These are phyloP conservation scores for Euclidia mi DNA, from an alignment of 2,888 invertebrate genomes.

Conservation along the genomic window DNA sequence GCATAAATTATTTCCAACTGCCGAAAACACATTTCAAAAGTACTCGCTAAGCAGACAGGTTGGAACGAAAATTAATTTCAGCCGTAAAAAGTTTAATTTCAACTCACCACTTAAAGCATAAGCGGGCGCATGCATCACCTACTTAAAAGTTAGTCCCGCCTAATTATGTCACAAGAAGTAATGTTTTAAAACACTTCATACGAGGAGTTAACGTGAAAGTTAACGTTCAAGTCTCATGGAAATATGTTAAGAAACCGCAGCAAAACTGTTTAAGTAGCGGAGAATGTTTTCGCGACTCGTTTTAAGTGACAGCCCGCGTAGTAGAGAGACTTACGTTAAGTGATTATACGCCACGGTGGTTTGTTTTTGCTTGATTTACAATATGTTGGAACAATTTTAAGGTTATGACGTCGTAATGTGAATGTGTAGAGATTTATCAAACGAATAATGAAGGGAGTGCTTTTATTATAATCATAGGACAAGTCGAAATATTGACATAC, in stretches of 20 bases:
- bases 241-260: constrained; percentile 63
- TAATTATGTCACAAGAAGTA: constrained; percentile 79
- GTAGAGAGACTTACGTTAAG: constrained; percentile 52
- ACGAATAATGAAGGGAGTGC: too few relatives aligned
- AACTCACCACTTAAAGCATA: constrained; percentile 63
- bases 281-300: constrained; percentile 56
- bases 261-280: constrained; percentile 60
- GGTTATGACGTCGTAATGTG: too few relatives aligned
- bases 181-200: constrained; percentile 84
- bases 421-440: too few relatives aligned
- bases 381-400: background rate
- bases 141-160: constrained; percentile 69
- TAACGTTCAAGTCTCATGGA: constrained; percentile 70
- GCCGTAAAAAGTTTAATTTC: constrained; percentile 51
- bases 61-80: constrained; percentile 51
- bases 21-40: constrained; percentile 19
- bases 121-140: constrained; percentile 63
- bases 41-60: constrained; percentile 28
- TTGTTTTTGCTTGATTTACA: constrained; percentile 44
- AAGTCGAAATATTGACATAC: too few relatives aligned
- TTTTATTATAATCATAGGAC: too few relatives aligned
- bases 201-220: constrained; percentile 70
- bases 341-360: constrained; percentile 55
- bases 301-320: constrained; percentile 69
- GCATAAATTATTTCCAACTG: background rate